Evolutionary conservation across 2,888 invertebrate species (phyloP), one percentile per base, ranked within the genome.

Genomic region (Strigamia crassipes): DNA sequence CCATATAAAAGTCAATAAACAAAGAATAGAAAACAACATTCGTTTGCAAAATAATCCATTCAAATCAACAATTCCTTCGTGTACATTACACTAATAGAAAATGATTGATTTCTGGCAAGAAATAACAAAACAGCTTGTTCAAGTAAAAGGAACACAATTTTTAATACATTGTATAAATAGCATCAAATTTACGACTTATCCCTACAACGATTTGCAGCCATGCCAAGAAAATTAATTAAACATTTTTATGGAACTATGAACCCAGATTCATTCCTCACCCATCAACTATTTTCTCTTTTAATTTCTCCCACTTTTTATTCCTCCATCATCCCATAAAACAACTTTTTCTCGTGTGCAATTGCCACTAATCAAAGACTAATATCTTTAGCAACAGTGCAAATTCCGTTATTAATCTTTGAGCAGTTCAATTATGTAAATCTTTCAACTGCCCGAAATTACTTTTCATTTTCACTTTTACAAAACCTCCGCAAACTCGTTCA

Each of bases 201-300:
- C 73, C 73, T 73, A 27, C 73, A 73, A 73, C 73, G 73, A 73
- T 73, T 31, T 73, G 73, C 73, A 73, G 73, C 73, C 31, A 73
- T 73, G 73, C 73, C 73, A 73, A 73, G 73, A 73, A 73, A 73
- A 73, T 73, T 73, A 73, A 73, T 73, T 73, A 73, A 73, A 73
- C 73, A 73, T 73, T 73, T 38, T 73, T 73, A 73, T 73, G 73
- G 73, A 73, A 73, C 73, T 73, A 73, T 73, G 73, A 73, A 73
- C 73, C 23, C 73, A 27, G 73, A 73, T 73, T 73, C 73, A 73
- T 73, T 73, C 73, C 31, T 73, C 73, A 73, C 23, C 56, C 73
- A 73, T 73, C 73, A 31, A 73, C 73, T 73, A 27, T 73, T 31
- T 73, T 73, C 31, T 73, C 31, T 73, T 73, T 73, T 31, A 27